phyloP scores from a whole-genome alignment of 2,113 vertebrate genomes.

The Notarius quadriscutis region DNA sequence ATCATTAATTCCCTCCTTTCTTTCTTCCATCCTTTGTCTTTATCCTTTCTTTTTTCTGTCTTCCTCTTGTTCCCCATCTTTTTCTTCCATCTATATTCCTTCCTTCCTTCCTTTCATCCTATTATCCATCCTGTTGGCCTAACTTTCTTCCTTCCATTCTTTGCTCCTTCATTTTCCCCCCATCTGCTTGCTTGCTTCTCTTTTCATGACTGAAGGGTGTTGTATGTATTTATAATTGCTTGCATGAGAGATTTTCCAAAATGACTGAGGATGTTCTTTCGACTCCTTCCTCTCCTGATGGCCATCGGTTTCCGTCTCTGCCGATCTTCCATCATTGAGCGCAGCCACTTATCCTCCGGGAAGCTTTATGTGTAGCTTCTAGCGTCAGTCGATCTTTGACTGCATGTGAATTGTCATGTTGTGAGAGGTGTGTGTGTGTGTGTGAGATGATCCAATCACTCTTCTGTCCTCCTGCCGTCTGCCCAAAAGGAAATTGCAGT shows the following conservation, averaged over 20 bases:
- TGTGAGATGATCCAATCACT: conserved; percentile 12
- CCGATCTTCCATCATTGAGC: neutral
- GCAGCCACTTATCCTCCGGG: conserved; percentile 19
- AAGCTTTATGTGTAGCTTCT: neutral
- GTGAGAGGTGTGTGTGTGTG: neutral
- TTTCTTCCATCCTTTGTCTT: neutral
- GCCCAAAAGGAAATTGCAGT: conserved; percentile 19
- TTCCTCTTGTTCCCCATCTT: neutral
- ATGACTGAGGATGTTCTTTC: conserved; percentile 3
- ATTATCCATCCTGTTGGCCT: no score
- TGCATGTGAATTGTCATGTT: neutral
- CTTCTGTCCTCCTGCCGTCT: neutral
- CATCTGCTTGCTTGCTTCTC: neutral
- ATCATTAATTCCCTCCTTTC: neutral
- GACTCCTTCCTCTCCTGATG: neutral
- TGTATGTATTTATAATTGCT: neutral
- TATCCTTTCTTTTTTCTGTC: neutral
- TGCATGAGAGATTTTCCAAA: conserved; percentile 12
- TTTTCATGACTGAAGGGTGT: neutral
- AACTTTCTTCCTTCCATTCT: neutral
- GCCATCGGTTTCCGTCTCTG: neutral
- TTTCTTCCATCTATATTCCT: neutral
- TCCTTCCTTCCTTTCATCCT: no score
- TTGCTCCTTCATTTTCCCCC: neutral
- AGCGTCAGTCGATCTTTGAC: conserved; percentile 19